Evolutionary conservation across 64 coral and sea anemone genomes (phyloP).

Genomic region (Cladopsammia gracilis): DNA sequence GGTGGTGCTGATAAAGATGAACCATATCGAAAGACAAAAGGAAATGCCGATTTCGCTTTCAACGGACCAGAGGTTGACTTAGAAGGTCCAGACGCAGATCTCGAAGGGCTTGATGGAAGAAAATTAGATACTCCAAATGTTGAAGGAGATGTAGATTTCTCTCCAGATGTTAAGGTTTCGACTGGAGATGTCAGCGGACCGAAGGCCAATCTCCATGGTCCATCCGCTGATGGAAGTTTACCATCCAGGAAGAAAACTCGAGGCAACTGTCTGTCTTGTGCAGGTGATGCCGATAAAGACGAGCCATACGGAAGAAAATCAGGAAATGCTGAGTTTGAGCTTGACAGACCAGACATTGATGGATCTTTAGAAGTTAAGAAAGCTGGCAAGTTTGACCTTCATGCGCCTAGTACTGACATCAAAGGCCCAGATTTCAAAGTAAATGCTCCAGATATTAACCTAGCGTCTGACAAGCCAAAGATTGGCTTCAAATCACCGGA

Average conservation of each 20-base stretch:
- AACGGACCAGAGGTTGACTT: not conserved
- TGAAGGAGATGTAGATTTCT: not conserved
- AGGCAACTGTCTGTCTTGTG: conserved; percentile 11
- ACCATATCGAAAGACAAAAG: conserved; percentile 27
- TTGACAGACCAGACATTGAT: not conserved
- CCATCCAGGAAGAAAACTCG: not conserved
- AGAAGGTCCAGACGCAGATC: not conserved
- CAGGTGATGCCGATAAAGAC: not conserved
- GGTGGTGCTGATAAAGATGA: conserved; percentile 8
- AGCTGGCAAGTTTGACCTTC: not conserved
- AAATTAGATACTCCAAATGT: not conserved
- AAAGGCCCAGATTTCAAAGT: not conserved
- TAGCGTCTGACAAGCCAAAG: not conserved
- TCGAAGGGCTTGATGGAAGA: not conserved
- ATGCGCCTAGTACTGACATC: not conserved
- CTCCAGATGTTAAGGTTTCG: not conserved
- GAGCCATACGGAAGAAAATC: conserved; percentile 14
- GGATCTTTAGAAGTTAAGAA: not conserved
- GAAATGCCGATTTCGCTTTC: not conserved
- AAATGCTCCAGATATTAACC: not conserved
- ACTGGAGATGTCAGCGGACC: not conserved
- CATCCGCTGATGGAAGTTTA: not conserved
- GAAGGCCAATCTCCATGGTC: not conserved
- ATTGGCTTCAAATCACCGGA: not conserved
- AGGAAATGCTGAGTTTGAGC: not conserved